Base-by-base conservation (phyloP, 1,140 invertebrate species). In the Plectrocnemia conspersa region DNA sequence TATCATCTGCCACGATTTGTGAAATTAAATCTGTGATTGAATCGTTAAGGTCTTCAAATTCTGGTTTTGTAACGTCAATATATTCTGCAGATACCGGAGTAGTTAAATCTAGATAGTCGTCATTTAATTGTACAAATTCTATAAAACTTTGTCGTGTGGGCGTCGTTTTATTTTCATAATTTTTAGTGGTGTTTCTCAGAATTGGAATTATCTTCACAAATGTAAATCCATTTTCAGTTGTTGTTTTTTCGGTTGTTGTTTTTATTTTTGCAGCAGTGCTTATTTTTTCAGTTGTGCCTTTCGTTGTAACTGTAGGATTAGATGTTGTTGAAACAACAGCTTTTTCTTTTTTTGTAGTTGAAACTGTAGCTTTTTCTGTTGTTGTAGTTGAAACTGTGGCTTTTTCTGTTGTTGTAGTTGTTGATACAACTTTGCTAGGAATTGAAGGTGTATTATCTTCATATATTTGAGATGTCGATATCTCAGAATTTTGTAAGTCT, bases 401-500 rank as follows among this genome's bases (percentile, higher is more conserved):
- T 18, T 45, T 57, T 52, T 25, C 9, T 44, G 33, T 52, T 45
- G 40, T 56, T 33, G 59, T 54, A 19, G 27, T 29, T 19, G 52
- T 56, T 11, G 58, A 33, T 21, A 29, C 13, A 1, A 52, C 49
- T 41, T 36, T 63, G 57, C 16, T 57, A 56, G 33, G 64, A 61
- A 16, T 64, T 54, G 16, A 41, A 45, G 36, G 24, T 50, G 36
- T 54, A 5, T 40, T 38, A 18, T 40, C 27, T 32, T 56, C 9
- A 13, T n/a, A 38, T n/a, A 54, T 29, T 18, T 15, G 40, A 42
- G 11, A 66, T 29, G 67, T 0, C 65, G 61, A 19, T 65, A 63
- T 9, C 66, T 69, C 2, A 63, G 67, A 47, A 67, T 68, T 19
- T 65, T 66, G 33, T 65, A 68, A 42, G 64, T 68, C 52, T 67